Evolutionary conservation across 2,888 invertebrate genomes (phyloP).

Genomic region (Hermodice carunculata): DNA sequence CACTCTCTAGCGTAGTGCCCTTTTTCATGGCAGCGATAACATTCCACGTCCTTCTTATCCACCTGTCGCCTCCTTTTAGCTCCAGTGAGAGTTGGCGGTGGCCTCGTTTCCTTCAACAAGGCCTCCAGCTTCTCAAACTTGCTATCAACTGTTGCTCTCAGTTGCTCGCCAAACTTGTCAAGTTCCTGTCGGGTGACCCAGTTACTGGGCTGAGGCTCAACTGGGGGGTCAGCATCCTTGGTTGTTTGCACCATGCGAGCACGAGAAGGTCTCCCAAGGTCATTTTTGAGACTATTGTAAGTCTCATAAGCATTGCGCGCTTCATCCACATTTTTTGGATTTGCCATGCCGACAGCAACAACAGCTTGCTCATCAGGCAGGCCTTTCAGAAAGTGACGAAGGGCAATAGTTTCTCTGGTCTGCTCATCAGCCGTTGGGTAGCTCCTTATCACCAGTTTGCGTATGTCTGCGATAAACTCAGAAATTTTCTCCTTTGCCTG

Average conservation of each 20-base stretch:
- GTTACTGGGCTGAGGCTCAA: too few species aligned
- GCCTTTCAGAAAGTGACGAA: constrained; percentile 32
- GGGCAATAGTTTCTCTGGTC: constrained; percentile 28
- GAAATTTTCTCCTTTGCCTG: constrained; percentile 21
- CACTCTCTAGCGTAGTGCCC: too few species aligned
- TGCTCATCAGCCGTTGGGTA: constrained; percentile 10
- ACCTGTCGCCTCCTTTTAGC: too few species aligned
- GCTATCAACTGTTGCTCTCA: too few species aligned
- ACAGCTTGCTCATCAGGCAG: constrained; percentile 21
- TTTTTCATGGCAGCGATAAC: too few species aligned
- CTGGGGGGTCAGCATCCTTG: not conserved
- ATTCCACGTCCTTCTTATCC: too few species aligned
- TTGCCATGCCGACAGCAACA: constrained; percentile 28
- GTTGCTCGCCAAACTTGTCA: too few species aligned
- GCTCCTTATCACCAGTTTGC: constrained; percentile 3
- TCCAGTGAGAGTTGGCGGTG: too few species aligned
- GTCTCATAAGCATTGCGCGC: constrained; percentile 26
- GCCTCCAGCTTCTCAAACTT: too few species aligned
- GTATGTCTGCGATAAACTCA: constrained; percentile 30
- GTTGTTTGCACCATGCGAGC: not conserved
- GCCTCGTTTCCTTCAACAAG: too few species aligned
- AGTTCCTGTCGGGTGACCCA: too few species aligned
- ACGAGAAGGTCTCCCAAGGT: not conserved
- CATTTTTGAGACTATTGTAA: constrained; percentile 28
- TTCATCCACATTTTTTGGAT: constrained; percentile 30